Base-by-base conservation (phyloP, 2,113 vertebrate genomes). In the Phylloscopus whistleri region DNA sequence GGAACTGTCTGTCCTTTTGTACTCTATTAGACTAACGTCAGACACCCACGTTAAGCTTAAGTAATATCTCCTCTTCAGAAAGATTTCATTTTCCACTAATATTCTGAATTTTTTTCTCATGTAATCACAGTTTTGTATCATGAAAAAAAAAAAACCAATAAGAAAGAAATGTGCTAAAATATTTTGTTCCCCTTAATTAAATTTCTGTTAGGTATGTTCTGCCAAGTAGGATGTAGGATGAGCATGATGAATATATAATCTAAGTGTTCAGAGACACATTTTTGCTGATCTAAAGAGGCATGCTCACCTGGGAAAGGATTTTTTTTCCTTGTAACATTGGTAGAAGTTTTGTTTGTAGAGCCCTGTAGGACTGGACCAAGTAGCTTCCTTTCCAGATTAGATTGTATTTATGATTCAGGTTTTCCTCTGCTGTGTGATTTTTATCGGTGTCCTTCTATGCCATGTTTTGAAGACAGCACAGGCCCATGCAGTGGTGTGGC, bases 1-100 rank as follows among this genome's bases (percentile, higher is more conserved):
- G 90, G 93, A 96, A 92, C 96, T 85, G 69, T 72, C 74, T 95
- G 22, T 82, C 84, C 56, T 97, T 97, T 94, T 93, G 13, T 66
- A 23, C 66, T 85, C 80, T 67, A 2, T 49, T 84, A 90, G 6
- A 27, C 44, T 76, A 89, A 74, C 23, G 52, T 74, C 87, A 95
- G 59, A 75, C 67, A 92, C 26, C 26, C 79, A 84, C 44, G 31
- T 59, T 88, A 86, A 84, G 21, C 18, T 90, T 91, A 94, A 69
- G 39, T 93, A 96, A 89, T 23, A 75, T 66, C 63, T 92, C 84
- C 80, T 84, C 77, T 94, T 94, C 62, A 52, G 52, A 96, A 95
- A 77, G 15, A 64, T 77, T 85, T 31, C 8, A 11, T 85, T 94
- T 82, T 73, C 35, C 43, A 41, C 58, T 62, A 21, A 35, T 59